These are phyloP conservation scores for Leptopilina syphax DNA, from an alignment of 2,888 invertebrate species.

Conservation along the genomic window DNA sequence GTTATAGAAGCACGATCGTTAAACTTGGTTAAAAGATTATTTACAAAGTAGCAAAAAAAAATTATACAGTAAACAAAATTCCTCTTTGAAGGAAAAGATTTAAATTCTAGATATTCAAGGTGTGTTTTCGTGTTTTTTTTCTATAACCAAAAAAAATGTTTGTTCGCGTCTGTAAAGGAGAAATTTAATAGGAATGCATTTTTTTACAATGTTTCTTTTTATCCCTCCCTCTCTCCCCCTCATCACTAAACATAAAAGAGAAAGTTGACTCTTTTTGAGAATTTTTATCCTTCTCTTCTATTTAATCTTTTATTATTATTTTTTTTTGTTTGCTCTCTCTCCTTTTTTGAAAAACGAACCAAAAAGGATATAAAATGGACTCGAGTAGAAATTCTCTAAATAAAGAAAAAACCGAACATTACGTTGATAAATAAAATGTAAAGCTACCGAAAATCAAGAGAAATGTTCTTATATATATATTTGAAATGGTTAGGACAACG, in stretches of 20 bases:
- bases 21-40: too few species aligned
- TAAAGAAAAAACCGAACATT: too few species aligned
- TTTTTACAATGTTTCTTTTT: not conserved
- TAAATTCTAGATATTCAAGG: not conserved
- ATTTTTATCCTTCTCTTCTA: not conserved
- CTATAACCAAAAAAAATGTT: not conserved
- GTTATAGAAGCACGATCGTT: too few species aligned
- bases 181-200: slow-evolving; percentile 8
- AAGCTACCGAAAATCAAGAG: slow-evolving; percentile 29
- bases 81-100: not conserved
- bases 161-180: not conserved
- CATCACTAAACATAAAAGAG: too few species aligned
- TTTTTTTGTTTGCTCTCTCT: too few species aligned
- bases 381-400: too few species aligned
- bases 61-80: not conserved
- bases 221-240: too few species aligned
- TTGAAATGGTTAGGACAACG: slow-evolving; percentile 9
- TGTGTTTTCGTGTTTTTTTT: not conserved
- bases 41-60: too few species aligned
- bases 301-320: too few species aligned
- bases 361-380: not conserved
- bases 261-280: not conserved
- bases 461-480: not conserved
- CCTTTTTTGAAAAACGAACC: too few species aligned
- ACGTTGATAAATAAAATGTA: slow-evolving; percentile 20